Evolutionary conservation across 1,140 invertebrate species (phyloP), one percentile per base, ranked within the genome.

Genomic region (Coelopa frigida): DNA sequence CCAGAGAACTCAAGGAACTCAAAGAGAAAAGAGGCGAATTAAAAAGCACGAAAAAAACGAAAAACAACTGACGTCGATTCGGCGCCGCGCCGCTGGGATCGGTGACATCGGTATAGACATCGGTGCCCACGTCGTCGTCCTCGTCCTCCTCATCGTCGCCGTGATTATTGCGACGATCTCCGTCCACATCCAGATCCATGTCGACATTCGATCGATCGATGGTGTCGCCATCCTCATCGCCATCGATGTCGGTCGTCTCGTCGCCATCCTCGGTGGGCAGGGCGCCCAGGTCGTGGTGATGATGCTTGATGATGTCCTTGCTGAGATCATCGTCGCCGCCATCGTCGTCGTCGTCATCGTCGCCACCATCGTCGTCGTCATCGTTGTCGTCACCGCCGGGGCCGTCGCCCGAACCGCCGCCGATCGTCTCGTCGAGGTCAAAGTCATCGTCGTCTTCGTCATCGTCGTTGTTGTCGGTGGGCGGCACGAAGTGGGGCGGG

Each of bases 361-460:
- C 17, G 12, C 53, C 38, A 35, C 48, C 44, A 14, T 51, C 50
- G 12, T 57, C 49, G 32, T 55, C 49, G 8, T 47, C 42, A 7
- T 33, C 38, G 10, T 48, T 47, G 11, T 51, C 48, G 5, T 32
- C 52, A 49, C 53, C 57, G 17, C 57, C 58, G 18, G 57, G 63
- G 45, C 55, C 55, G 24, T 47, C 48, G 22, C 40, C 22, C 3
- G 36, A 59, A 46, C 55, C 31, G 37, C 31, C 43, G 18, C 27
- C 49, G 3, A 23, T 24, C 4, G 4, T 24, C 3, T 22, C 39
- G 31, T 29, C 26, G 4, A 35, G 6, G 22, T 49, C 51, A 21
- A 29, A 10, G 35, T 63, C 60, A 8, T 60, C 47, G 17, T 48
- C 40, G 7, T 52, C 57, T 6, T 51, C 52, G 14, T 56, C 54